Base-by-base conservation (phyloP, 2,888 invertebrate species). In the Anoplius nigerrimus region DNA sequence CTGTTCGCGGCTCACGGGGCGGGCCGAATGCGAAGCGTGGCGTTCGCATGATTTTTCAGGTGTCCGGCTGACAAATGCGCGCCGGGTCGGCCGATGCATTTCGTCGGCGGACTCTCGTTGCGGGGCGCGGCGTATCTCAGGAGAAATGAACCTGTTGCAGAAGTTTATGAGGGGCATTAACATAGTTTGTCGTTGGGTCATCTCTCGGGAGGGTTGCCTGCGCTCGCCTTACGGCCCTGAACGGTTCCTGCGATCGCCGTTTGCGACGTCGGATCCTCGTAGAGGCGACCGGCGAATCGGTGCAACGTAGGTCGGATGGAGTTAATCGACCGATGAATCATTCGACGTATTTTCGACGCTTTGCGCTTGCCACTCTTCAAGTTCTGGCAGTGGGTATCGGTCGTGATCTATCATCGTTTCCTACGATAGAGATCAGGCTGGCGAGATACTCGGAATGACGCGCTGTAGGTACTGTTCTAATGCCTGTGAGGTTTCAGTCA, bases 91-190 rank as follows among this genome's bases (percentile, higher is more conserved):
- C 74, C 79, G 76, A 82, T 84, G 81, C 83, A 76, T 84, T 80
- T 82, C 82, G 82, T 34, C 78, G 72, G 75, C 70, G 69, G 72
- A 69, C 59, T n/a, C n/a, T n/a, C n/a, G n/a, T n/a, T 70, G 62
- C 57, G 68, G 58, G 64, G 64, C 62, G 61, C 63, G 67, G 56
- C 43, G 78, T 68, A 73, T 77, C 74, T 75, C 75, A 62, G 34
- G 86, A 87, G 84, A 86, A 87, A 87, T 87, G 86, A 86, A 87
- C 87, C 86, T 87, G 87, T 87, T 87, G 87, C 87, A 74, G 81
- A 84, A 79, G 81, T 87, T 87, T 86, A 87, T 84, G 86, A 85
- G 81, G 76, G 83, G 81, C 86, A 87, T 87, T 86, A 87, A 85
- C 85, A 86, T 86, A 84, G 82, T 82, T 83, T 82, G 83, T 77